Conservation (phyloP, 2,113 vertebrate genomes). For the Protobothrops flavoviridis region DNA sequence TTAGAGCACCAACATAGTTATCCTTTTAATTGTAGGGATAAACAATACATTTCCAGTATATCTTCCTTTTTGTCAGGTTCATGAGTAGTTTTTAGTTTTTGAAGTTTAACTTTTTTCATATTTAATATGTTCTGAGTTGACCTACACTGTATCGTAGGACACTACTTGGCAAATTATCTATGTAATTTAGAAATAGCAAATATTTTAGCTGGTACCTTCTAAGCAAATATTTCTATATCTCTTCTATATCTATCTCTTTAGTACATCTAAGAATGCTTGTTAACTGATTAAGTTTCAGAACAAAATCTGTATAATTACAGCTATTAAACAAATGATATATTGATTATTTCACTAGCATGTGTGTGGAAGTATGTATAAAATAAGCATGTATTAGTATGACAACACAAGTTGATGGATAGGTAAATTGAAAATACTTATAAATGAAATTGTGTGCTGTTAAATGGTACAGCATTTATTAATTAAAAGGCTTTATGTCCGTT, state of each 20-base stretch:
- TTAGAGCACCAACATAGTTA: neutral
- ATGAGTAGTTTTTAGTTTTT: neutral
- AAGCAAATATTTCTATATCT: neutral
- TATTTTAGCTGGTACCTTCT: neutral
- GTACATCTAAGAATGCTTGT: neutral
- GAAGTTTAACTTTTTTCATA: neutral
- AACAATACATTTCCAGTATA: neutral
- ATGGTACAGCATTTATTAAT: neutral
- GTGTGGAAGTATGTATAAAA: neutral
- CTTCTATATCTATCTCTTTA: no score
- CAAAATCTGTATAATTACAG: neutral
- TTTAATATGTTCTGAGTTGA: neutral
- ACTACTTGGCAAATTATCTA: neutral
- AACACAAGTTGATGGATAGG: neutral
- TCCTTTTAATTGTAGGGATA: neutral
- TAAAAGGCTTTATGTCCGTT: neutral
- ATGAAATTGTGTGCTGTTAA: neutral
- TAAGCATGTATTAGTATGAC: neutral
- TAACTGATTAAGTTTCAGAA: neutral
- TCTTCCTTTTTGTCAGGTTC: neutral
- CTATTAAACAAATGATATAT: neutral
- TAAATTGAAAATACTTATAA: neutral
- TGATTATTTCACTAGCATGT: neutral
- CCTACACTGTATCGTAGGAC: neutral
- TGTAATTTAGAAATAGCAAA: neutral